Evolutionary conservation across 2,797 vertebrate genomes (phyloP).

Genomic region (Psittacula derbiana): DNA sequence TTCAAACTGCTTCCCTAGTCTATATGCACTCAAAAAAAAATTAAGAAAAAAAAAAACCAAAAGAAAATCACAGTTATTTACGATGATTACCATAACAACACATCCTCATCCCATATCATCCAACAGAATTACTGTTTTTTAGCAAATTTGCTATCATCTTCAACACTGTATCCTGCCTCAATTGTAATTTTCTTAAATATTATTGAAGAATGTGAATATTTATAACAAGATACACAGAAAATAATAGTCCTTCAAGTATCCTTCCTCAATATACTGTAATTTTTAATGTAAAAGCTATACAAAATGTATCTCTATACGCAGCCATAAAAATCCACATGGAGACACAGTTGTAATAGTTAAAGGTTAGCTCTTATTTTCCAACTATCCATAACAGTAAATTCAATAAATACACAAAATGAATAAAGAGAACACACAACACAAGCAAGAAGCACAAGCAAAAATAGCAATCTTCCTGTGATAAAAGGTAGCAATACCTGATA

Average conservation of each 20-base stretch:
- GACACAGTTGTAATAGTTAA: neutral
- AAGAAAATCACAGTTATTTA: neutral
- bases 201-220: neutral
- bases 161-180: neutral
- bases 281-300: neutral
- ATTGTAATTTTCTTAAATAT: neutral
- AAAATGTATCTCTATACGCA: neutral
- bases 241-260: neutral
- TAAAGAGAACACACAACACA: neutral
- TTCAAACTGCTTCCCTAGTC: neutral
- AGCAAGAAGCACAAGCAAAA: neutral
- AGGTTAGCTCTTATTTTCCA: neutral
- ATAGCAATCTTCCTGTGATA: neutral
- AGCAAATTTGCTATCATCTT: neutral
- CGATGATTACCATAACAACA: neutral
- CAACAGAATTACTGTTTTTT: neutral
- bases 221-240: neutral
- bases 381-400: neutral
- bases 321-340: neutral
- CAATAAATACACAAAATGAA: neutral
- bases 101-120: neutral
- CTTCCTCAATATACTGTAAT: neutral
- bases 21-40: neutral
- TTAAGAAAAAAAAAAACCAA: rapidly evolving
- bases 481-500: slow-evolving; percentile 5